These are phyloP conservation scores for Varecia variegata DNA, from an alignment of 2,797 vertebrate species.

Conservation along the genomic window DNA sequence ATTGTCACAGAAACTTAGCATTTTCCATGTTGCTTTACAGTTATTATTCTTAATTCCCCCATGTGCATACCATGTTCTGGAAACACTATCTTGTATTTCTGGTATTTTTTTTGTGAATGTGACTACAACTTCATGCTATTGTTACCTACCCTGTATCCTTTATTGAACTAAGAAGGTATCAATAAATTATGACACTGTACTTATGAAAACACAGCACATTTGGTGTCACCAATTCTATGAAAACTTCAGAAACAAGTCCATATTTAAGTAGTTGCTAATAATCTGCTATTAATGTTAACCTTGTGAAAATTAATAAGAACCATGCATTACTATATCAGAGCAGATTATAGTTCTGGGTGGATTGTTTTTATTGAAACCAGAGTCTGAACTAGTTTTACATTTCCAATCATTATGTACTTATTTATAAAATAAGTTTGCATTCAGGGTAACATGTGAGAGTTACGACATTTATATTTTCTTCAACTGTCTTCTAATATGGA, in stretches of 20 bases:
- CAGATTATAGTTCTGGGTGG: neutral
- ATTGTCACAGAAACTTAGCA: neutral
- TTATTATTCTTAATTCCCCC: neutral
- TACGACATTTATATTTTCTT: neutral
- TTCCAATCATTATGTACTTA: neutral
- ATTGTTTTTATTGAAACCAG: neutral
- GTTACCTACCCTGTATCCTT: neutral
- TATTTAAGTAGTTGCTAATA: neutral
- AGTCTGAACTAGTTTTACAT: neutral
- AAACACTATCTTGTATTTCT: neutral
- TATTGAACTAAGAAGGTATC: neutral
- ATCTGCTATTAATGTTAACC: neutral
- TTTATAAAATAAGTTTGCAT: neutral
- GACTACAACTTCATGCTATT: rapidly evolving
- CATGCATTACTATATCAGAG: rapidly evolving
- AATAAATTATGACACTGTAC: neutral
- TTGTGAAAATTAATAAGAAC: neutral
- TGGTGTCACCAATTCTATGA: neutral
- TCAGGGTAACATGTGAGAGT: neutral
- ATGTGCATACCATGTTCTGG: neutral
- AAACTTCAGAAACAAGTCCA: neutral
- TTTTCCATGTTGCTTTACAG: neutral
- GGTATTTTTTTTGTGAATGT: neutral
- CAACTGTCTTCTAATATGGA: neutral
- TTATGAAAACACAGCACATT: neutral